Conservation (phyloP, 2,113 vertebrate genomes). For the Coturnix japonica region DNA sequence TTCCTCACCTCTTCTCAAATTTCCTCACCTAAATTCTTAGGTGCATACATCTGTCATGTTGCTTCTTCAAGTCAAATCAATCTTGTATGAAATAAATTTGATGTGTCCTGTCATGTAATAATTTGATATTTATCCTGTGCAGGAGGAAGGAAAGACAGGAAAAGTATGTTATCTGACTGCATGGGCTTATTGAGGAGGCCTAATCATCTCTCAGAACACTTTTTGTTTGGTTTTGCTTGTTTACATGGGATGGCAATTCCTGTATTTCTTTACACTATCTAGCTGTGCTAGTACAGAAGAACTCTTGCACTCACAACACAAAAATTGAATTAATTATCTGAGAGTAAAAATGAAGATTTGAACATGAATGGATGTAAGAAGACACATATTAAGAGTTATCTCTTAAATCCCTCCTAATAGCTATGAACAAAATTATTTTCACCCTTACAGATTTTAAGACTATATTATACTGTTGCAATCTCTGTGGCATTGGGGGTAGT, state of each 20-base stretch:
- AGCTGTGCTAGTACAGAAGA: neutral
- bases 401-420: neutral
- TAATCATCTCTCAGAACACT: neutral
- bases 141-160: neutral
- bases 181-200: neutral
- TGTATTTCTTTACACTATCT: neutral
- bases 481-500: neutral
- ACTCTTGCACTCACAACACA: neutral
- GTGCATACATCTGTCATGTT: neutral
- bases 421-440: neutral
- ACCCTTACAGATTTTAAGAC: neutral
- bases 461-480: neutral
- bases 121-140: neutral
- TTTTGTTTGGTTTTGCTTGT: neutral
- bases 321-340: neutral
- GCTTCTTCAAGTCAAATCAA: slow-evolving; percentile 8
- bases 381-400: neutral
- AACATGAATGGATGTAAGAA: neutral
- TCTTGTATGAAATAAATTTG: neutral
- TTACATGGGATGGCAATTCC: neutral
- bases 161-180: neutral
- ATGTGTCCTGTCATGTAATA: neutral
- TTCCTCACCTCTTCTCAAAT: neutral
- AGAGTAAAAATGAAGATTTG: neutral
- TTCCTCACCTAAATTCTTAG: neutral